Evolutionary conservation across 2,113 vertebrate species (phyloP).

Genomic region (Ceuthmochares aereus): DNA sequence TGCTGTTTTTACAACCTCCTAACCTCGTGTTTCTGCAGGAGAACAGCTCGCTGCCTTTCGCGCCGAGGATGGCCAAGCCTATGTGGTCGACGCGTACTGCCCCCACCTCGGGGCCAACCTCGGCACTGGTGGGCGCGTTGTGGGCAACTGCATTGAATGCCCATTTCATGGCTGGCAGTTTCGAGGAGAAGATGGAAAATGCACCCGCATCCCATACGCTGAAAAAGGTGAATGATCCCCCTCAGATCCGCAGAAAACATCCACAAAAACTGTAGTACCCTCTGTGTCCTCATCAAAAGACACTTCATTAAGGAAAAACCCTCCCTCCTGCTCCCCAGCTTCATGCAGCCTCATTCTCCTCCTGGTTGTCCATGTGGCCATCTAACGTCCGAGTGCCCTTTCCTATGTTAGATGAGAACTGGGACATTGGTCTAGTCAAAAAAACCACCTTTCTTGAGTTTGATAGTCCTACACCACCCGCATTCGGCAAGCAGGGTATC

Average conservation of each 20-base stretch:
- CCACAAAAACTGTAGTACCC: rapidly evolving
- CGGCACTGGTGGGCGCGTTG: conserved; percentile 76
- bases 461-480: background rate
- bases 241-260: background rate
- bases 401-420: too few species aligned
- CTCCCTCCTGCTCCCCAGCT: background rate
- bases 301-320: background rate
- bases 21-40: background rate
- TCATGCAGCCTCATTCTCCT: background rate
- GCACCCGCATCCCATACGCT: conserved; percentile 75
- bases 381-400: background rate
- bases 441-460: background rate
- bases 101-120: conserved; percentile 85
- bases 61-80: conserved; percentile 67
- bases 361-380: rapidly evolving
- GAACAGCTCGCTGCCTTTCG: conserved; percentile 77
- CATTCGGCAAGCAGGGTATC: background rate
- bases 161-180: conserved; percentile 87
- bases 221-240: conserved; percentile 71
- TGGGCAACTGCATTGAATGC: conserved; percentile 82
- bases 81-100: conserved; percentile 81
- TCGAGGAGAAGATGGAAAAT: conserved; percentile 78
- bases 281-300: background rate
- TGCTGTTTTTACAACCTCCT: rapidly evolving
- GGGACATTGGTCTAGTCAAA: background rate